Base-by-base conservation (phyloP, 2,888 invertebrate genomes). In the Hypomecis atomaria region DNA sequence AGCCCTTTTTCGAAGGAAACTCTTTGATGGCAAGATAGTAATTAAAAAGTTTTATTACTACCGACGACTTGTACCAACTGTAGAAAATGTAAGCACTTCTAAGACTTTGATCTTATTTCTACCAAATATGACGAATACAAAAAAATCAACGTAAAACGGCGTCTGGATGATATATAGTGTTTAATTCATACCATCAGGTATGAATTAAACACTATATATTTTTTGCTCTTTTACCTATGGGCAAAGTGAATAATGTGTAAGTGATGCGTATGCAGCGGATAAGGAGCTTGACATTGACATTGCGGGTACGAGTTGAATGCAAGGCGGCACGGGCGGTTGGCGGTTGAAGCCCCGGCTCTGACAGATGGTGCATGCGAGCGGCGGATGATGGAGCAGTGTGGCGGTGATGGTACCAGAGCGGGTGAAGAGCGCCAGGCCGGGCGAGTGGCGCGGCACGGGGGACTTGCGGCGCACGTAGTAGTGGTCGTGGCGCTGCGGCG, bases 381-480 rank as follows among this genome's bases (percentile, higher is more conserved):
- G 10, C n/a, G 36, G 13, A 23, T 55, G 48, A 10, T 55, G n/a
- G n/a, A 23, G 34, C 23, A 3, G 13, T 23, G 42, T 55, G 56
- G 38, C 43, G 55, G 36, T 61, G 64, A 59, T 75, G 76, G 85
- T 90, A 91, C 92, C 92, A 78, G 82, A 82, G 79, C 90, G 88
- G 80, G 90, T 85, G 86, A 90, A 91, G 82, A 92, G 87, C 80
- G 92, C 84, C 80, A 92, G 90, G 85, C 84, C 86, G 68, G 84
- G 82, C 71, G 84, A 79, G 78, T 90, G 90, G 71, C 87, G 82
- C 74, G 90, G 91, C 76, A 90, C 83, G 72, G 92, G 92, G 68
- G 92, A 91, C 86, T 89, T 90, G 87, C 92, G 90, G 81, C 92
- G 91, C 84, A 89, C 87, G 88, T 91, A 91, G 90, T 88, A 89